Evolutionary conservation across 2,113 vertebrate genomes (phyloP).

Genomic region (Indicator indicator): DNA sequence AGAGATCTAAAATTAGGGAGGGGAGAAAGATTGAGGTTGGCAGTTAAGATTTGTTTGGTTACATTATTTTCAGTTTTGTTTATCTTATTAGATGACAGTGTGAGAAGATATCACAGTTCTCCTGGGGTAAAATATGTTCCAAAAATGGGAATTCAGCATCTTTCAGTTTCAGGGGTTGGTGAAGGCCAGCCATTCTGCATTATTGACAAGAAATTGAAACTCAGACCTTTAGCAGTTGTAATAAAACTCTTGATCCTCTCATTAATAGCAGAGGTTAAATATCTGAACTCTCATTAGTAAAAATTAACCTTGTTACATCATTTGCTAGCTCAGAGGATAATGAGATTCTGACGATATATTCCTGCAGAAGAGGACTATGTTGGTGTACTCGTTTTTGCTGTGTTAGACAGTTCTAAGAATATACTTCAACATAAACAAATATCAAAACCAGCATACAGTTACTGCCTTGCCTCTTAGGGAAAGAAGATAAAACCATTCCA

Average conservation of each 20-base stretch:
- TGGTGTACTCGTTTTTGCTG: background rate
- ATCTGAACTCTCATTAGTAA: background rate
- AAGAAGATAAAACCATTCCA: background rate
- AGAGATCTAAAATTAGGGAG: background rate
- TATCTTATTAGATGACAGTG: background rate
- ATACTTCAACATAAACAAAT: background rate
- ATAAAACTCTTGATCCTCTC: background rate
- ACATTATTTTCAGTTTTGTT: background rate
- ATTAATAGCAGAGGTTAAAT: background rate
- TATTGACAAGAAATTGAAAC: background rate
- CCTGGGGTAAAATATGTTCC: background rate
- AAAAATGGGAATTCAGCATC: constrained; percentile 15
- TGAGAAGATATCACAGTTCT: background rate
- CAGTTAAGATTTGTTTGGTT: background rate
- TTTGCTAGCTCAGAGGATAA: background rate
- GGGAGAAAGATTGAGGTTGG: rapidly evolving
- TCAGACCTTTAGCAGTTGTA: background rate
- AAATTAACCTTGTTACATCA: constrained; percentile 3
- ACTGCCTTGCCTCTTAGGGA: background rate
- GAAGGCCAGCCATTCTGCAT: background rate
- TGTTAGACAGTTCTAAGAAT: background rate
- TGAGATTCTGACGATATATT: background rate
- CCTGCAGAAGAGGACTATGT: background rate
- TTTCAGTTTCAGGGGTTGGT: background rate
- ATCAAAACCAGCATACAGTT: background rate